These are phyloP conservation scores for Netelia inedita DNA, from an alignment of 2,888 invertebrate genomes.

Conservation along the genomic window DNA sequence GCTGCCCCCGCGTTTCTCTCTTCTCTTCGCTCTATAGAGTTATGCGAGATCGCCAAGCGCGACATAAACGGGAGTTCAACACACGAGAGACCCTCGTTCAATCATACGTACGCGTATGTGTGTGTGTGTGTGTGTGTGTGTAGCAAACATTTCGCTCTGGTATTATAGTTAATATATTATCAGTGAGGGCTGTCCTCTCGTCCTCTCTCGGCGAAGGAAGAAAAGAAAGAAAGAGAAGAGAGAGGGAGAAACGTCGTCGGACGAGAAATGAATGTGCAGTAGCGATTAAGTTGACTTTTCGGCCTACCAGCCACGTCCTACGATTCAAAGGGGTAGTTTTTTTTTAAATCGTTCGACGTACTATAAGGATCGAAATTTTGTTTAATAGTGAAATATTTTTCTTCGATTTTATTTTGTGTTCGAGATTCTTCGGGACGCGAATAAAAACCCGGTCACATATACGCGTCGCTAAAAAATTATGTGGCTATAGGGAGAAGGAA, in stretches of 20 bases:
- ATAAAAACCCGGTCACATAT: too few relatives aligned
- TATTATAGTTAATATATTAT: constrained; percentile 47
- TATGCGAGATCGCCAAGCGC: constrained; percentile 68
- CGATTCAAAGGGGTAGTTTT: not conserved
- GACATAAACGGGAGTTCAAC: constrained; percentile 44
- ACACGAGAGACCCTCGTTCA: constrained; percentile 13
- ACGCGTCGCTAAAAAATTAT: too few relatives aligned
- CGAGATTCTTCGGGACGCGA: too few relatives aligned
- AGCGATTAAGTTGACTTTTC: not conserved
- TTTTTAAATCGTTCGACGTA: not conserved
- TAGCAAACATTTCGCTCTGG: constrained; percentile 41
- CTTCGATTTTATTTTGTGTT: too few relatives aligned
- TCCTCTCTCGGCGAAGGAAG: constrained; percentile 21
- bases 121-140: constrained; percentile 5
- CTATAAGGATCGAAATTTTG: too few relatives aligned
- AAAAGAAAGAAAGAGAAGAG: constrained; percentile 51
- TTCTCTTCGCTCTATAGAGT: constrained; percentile 47
- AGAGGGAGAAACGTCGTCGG: constrained; percentile 1
- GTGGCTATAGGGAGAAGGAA: too few relatives aligned
- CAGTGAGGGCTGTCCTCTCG: constrained; percentile 31
- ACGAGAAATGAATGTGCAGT: constrained; percentile 43
- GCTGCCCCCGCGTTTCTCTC: constrained; percentile 57
- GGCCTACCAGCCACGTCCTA: not conserved
- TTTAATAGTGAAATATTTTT: too few relatives aligned
- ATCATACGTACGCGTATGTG: constrained; percentile 25